Base-by-base conservation (phyloP, 2,113 vertebrate genomes). In the Procavia capensis region DNA sequence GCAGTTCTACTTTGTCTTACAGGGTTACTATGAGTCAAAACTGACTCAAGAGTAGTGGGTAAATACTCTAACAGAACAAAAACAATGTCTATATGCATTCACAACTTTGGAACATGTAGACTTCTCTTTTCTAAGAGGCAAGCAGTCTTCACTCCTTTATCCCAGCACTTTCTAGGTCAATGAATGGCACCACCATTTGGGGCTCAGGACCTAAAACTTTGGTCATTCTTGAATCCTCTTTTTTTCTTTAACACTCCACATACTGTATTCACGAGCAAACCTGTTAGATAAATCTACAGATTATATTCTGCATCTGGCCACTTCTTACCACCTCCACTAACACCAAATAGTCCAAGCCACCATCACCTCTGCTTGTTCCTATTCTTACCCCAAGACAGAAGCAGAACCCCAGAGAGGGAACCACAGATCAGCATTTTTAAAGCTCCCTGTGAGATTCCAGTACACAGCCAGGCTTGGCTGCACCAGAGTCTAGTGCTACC, bases 131-230 rank as follows among this genome's bases (percentile, higher is more conserved):
- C 47, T 90, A 63, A 87, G 47, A 85, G 17, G 27, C 24, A n/a
- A 39, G 27, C 9, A 78, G 31, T 75, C 83, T 88, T 74, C 43
- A 54, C n/a, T 63, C 39, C 57, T 85, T 86, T 5, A 41, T 54
- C 43, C 7, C 27, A 66, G n/a, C 45, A 14, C 93, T 96, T 87
- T 81, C 91, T 68, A 61, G 78, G 47, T 93, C 39, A 59, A n/a
- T 66, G 72, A 95, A 70, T 7, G 34, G 61, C 27, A 22, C 43
- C 45, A 70, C 61, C 22, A 20, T 88, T 94, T 75, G 59, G 68
- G n/a, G 36, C 75, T 61, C 31, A 36, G 50, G 34, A 25, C 19
- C 34, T 29, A 31, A 91, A 93, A 39, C 16, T 31, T 57, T 27
- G 91, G 63, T 68, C 54, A 87, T 70, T 91, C 61, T 63, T 27